Conservation (phyloP, 2,797 vertebrate genomes). For the Gymnoscopelus microlampas region DNA sequence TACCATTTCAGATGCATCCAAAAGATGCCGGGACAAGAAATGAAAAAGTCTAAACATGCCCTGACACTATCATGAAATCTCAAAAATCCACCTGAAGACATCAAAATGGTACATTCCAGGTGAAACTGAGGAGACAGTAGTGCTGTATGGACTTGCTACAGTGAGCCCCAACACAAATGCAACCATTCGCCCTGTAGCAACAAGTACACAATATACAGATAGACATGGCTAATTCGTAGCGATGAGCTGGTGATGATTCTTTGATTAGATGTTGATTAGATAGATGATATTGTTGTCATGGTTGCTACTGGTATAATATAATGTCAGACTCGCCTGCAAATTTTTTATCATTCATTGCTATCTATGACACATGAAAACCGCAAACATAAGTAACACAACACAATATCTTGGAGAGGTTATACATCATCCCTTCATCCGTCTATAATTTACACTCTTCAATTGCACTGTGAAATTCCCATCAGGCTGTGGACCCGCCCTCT, state of each 20-base stretch:
- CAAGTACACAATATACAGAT: conserved; percentile 10
- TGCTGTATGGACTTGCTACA: conserved; percentile 72
- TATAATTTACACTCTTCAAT: background rate
- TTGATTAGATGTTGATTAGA: no score
- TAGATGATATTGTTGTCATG: background rate
- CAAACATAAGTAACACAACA: no score
- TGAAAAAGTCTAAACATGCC: conserved; percentile 66
- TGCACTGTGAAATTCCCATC: conserved; percentile 64
- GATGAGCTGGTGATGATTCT: background rate
- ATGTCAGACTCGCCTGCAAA: no score
- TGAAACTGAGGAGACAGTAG: conserved; percentile 38
- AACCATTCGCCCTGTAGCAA: conserved; percentile 16
- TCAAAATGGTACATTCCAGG: conserved; percentile 60
- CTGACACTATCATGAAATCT: conserved; percentile 71
- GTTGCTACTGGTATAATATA: background rate
- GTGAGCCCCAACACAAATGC: conserved; percentile 32
- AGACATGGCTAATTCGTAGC: conserved; percentile 6
- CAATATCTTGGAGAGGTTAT: no score
- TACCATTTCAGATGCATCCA: conserved; percentile 36
- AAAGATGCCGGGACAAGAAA: conserved; percentile 34
- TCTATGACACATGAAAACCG: no score
- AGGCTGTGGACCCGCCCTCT: conserved; percentile 64
- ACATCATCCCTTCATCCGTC: background rate
- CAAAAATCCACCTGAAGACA: conserved; percentile 71
- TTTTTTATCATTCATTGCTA: no score